Evolutionary conservation across 2,113 vertebrate species (phyloP), one percentile per base, ranked within the genome.

Genomic region (Semicossyphus pulcher): DNA sequence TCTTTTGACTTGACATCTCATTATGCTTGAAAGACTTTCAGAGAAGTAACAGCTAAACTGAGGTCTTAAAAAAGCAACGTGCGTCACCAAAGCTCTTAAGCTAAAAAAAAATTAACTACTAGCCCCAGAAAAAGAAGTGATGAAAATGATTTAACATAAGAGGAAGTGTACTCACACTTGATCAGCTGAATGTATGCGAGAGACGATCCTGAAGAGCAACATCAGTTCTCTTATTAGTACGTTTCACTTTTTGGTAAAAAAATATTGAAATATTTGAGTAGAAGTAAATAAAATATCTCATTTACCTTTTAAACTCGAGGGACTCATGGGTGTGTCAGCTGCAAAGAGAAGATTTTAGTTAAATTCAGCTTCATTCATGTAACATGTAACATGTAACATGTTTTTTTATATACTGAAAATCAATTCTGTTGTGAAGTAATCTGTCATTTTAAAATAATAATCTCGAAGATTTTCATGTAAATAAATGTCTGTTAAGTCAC

Each of bases 121-220:
- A 29, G 7, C 18, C 4, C 10, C 26, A 20, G 0, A 20, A 20
- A n/a, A 37, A 34, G 4, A 25, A 29, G 11, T 1, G 0, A 51
- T 36, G 21, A 15, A 12, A 57, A 29, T 16, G 0, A 7, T 39
- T n/a, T 1, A 14, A 10, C 20, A 10, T 15, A 28, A 49, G 12
- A 12, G 0, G 7, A 56, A 14, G 28, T 68, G 15, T 34, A 61
- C 80, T 90, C 15, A 86, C 60, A 1, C 12, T 1, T 48, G 1
- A 6, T 36, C 3, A 92, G 49, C 64, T 90, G 78, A 34, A 92
- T 90, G 65, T 72, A 83, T 2, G 85, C 72, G 5, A 0, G 2
- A 12, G 49, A 36, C 0, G 31, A 41, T 74, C 56, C 89, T 92
- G 80, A 51, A 86, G 88, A 61, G 0, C 9, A 79, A 21, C 10